These are phyloP conservation scores for Leptopilina clavipes DNA, from an alignment of 1,140 invertebrate genomes.

Conservation along the genomic window DNA sequence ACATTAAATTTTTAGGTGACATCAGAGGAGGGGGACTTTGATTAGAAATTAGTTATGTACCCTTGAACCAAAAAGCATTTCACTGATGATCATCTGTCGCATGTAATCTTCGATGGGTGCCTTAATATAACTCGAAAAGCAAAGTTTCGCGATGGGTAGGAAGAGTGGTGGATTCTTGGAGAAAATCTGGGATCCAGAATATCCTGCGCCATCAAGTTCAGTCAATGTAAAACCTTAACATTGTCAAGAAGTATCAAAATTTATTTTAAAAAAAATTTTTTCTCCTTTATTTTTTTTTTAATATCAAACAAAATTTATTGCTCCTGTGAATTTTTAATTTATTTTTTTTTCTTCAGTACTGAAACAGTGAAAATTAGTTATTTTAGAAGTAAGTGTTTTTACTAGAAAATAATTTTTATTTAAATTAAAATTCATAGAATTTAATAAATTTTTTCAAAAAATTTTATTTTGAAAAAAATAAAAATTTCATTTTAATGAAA, in stretches of 20 bases:
- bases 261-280: not conserved
- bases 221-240: constrained; percentile 17
- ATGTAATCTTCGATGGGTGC: constrained; percentile 27
- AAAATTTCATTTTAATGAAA: too few species aligned
- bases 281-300: not conserved
- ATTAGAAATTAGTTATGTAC: not conserved
- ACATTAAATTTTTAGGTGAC: not conserved
- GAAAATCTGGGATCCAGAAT: constrained; percentile 29
- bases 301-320: not conserved
- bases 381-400: too few species aligned
- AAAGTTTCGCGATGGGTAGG: constrained; percentile 22
- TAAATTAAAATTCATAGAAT: too few species aligned
- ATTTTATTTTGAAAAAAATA: too few species aligned
- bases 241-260: not conserved
- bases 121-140: constrained; percentile 33
- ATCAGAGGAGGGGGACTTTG: not conserved
- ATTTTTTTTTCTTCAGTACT: too few species aligned
- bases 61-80: constrained; percentile 21
- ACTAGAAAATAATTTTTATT: too few species aligned
- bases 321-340: not conserved
- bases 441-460: too few species aligned
- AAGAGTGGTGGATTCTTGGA: constrained; percentile 8
- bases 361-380: not conserved
- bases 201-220: constrained; percentile 10
- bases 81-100: constrained; percentile 7